phyloP scores from a whole-genome alignment of 64 coral and sea anemone species.

The Stylophora pistillata region DNA sequence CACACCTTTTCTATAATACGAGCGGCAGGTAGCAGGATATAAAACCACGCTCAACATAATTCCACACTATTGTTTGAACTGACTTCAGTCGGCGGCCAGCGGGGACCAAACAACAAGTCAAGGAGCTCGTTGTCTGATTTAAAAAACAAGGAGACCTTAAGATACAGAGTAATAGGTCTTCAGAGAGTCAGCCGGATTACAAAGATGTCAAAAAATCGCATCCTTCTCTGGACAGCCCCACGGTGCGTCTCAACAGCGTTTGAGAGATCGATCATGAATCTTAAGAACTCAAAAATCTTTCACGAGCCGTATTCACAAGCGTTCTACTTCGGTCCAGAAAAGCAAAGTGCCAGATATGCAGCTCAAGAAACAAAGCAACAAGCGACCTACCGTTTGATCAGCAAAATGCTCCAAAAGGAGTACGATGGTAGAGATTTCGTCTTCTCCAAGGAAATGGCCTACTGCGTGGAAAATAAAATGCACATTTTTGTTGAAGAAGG shows the following conservation, averaged over 20 bases:
- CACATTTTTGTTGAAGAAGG: conserved; percentile 78
- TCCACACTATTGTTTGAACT: too few relatives aligned
- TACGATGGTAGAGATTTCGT: conserved; percentile 76
- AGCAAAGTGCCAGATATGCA: conserved; percentile 76
- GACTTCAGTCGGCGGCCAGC: too few relatives aligned
- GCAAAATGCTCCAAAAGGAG: conserved; percentile 67
- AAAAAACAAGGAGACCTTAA: not conserved
- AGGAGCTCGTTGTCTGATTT: too few relatives aligned
- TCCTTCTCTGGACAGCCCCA: conserved; percentile 92
- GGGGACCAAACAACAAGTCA: not conserved
- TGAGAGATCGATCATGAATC: conserved; percentile 93
- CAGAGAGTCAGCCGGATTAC: not conserved
- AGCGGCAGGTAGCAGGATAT: conserved; percentile 10
- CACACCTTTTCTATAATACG: conserved; percentile 3
- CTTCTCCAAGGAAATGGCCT: conserved; percentile 97
- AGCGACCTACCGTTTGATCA: conserved; percentile 51
- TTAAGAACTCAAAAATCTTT: conserved; percentile 77
- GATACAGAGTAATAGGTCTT: not conserved
- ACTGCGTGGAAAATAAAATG: conserved; percentile 80
- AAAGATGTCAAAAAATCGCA: conserved; percentile 57
- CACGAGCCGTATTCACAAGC: conserved; percentile 84
- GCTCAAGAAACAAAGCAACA: conserved; percentile 41
- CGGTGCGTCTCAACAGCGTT: conserved; percentile 93
- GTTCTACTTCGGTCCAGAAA: conserved; percentile 87
- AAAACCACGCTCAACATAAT: not conserved